phyloP scores from a whole-genome alignment of 2,797 vertebrate genomes.

The Sebastes minor region DNA sequence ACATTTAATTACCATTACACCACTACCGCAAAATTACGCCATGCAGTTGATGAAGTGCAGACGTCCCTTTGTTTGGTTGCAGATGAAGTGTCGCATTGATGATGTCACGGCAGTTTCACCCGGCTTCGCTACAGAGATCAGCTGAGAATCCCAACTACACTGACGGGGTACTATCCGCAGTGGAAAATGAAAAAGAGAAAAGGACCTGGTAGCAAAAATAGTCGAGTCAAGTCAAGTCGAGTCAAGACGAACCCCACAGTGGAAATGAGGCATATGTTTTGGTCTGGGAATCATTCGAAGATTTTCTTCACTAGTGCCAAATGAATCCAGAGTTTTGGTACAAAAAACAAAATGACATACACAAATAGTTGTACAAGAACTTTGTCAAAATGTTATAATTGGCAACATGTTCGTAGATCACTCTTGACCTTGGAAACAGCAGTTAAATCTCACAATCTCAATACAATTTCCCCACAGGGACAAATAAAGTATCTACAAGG shows the following conservation, averaged over 20 bases:
- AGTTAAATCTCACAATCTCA: not conserved
- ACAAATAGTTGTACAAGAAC: not conserved
- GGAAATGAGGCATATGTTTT: not conserved
- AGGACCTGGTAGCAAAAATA: not conserved
- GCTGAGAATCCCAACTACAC: not conserved
- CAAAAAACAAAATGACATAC: not conserved
- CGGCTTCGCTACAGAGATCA: not conserved
- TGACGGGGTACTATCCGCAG: not conserved
- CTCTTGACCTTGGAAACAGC: not conserved
- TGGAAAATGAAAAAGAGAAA: not conserved
- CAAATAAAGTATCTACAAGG: not conserved
- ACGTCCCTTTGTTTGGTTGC: not conserved
- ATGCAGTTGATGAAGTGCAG: not conserved
- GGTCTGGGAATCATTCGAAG: not conserved
- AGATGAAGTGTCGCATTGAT: not conserved
- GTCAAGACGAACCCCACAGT: not conserved
- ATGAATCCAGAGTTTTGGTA: not conserved
- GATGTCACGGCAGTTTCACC: not conserved
- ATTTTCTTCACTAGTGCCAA: not conserved
- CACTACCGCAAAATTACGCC: not conserved
- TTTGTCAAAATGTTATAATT: not conserved
- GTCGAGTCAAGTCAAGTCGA: not conserved
- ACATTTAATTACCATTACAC: not conserved
- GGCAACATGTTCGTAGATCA: not conserved
- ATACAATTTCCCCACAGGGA: not conserved